Percentiles rank a stretch among this genome's conserved stretches.
phyloP scores from a whole-genome alignment of 2,797 vertebrate species.

The Typhlichthys subterraneus region DNA sequence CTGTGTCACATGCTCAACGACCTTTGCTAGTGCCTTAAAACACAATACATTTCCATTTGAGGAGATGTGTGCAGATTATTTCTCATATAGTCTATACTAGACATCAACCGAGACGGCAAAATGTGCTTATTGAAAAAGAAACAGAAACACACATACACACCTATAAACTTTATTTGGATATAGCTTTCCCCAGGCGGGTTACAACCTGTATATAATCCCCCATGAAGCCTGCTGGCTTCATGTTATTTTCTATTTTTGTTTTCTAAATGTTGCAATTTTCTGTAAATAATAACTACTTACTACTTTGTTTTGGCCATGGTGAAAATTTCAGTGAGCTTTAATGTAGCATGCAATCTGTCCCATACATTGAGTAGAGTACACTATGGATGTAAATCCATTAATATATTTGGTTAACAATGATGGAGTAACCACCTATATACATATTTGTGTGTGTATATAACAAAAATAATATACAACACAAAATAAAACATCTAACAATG shows the following conservation, averaged over 20 bases:
- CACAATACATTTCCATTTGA: constrained; percentile 87
- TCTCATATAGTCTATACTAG: constrained; percentile 82
- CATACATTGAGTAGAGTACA: too few relatives aligned
- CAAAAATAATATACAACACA: too few relatives aligned
- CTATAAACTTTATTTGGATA: constrained; percentile 37
- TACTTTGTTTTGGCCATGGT: too few relatives aligned
- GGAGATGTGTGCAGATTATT: constrained; percentile 83
- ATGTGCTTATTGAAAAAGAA: constrained; percentile 35
- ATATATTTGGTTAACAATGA: too few relatives aligned
- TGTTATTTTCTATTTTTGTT: constrained; percentile 17
- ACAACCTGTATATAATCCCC: constrained; percentile 74
- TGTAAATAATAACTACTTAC: too few relatives aligned
- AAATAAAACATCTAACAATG: too few relatives aligned
- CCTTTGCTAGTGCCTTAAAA: constrained; percentile 79
- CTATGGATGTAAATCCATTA: too few relatives aligned
- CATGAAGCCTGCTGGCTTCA: constrained; percentile 66
- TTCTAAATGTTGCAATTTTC: too few relatives aligned
- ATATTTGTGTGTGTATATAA: too few relatives aligned
- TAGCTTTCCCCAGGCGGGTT: constrained; percentile 70
- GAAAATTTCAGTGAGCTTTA: too few relatives aligned
- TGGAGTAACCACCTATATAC: too few relatives aligned
- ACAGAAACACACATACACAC: constrained; percentile 8
- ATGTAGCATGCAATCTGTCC: too few relatives aligned
- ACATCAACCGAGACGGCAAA: constrained; percentile 74
- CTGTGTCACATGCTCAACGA: constrained; percentile 82